Base-by-base conservation (phyloP, 2,113 vertebrate species). In the Piaya cayana region DNA sequence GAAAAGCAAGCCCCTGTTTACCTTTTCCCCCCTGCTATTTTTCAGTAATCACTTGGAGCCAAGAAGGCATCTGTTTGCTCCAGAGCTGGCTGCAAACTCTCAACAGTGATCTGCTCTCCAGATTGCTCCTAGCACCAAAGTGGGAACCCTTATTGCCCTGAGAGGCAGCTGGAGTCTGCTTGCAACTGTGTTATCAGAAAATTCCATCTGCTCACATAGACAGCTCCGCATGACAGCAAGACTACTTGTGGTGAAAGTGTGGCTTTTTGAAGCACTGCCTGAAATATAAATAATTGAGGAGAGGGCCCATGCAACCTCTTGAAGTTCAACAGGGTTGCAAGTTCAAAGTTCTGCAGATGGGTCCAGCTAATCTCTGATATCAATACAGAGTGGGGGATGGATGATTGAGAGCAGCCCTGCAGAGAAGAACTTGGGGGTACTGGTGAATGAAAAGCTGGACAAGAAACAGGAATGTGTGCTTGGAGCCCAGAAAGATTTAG, bases 21-120 rank as follows among this genome's bases (percentile, higher is more conserved):
- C 2, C 2, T 30, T 50, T 23, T 3, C 1, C 1, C 9, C 19
- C 6, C 1, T 8, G 8, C 6, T 4, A 0, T 19, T 59, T 10
- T 58, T 88, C 55, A 69, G 11, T 65, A 60, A 80, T 62, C 23
- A 52, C 18, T 30, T 69, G 36, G 20, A 91, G 55, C 12, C 45
- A 62, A 74, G 59, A 58, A 69, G 15, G 9, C 7, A 47, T 15
- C 22, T 86, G n/a, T 85, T 64, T 77, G 18, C 27, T 74, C 17
- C 39, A 37, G 49, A 81, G 5, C 34, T 58, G 45, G 8, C 8
- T 77, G 43, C 7, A 71, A 59, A 64, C 34, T 69, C 17, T 23
- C 39, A 21, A 11, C 20, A 11, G 15, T 7, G 25, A 75, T 52
- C 20, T 71, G 10, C 9, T 9, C 3, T 75, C 53, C 58, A 64